Percentiles rank a stretch among this genome's conserved stretches.
Conservation (phyloP, 2,888 invertebrate genomes). For the Ethmia dodecea region DNA sequence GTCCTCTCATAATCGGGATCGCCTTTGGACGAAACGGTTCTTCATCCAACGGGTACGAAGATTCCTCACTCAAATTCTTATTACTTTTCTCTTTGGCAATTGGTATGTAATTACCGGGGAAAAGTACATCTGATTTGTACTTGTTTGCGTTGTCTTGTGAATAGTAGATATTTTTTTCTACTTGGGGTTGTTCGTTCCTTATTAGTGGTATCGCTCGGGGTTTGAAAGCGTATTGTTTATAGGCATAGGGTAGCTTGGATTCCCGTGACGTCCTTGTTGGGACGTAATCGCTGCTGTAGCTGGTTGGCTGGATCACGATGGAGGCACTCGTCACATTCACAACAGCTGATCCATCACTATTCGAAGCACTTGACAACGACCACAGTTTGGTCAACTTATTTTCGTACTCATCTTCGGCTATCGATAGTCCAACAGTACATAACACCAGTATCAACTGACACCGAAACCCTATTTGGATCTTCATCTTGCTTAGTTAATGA, state of each 20-base stretch:
- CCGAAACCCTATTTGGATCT: conserved; percentile 36
- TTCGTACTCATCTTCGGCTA: conserved; percentile 44
- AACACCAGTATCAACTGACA: conserved; percentile 49
- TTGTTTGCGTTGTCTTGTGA: conserved; percentile 39
- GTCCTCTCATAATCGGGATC: conserved; percentile 57
- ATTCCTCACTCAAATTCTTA: conserved; percentile 28
- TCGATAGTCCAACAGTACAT: conserved; percentile 36
- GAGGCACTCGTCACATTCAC: conserved; percentile 59
- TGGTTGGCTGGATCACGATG: conserved; percentile 49
- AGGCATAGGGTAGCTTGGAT: conserved; percentile 29
- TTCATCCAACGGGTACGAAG: conserved; percentile 21
- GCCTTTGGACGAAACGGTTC: conserved; percentile 47
- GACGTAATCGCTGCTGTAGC: conserved; percentile 26
- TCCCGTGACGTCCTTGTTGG: conserved; percentile 29
- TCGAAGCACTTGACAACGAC: conserved; percentile 44
- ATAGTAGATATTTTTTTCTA: conserved; percentile 51
- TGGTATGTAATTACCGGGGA: conserved; percentile 68
- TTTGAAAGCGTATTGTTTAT: conserved; percentile 48
- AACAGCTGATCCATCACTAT: conserved; percentile 48
- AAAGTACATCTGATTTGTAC: conserved; percentile 56
- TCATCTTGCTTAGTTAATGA: conserved; percentile 33
- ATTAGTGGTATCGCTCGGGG: conserved; percentile 53
- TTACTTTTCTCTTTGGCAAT: conserved; percentile 70
- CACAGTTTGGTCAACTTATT: conserved; percentile 56
- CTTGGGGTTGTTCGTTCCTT: conserved; percentile 33